Base-by-base conservation (phyloP, 1,140 invertebrate species). In the Bombus superbus region DNA sequence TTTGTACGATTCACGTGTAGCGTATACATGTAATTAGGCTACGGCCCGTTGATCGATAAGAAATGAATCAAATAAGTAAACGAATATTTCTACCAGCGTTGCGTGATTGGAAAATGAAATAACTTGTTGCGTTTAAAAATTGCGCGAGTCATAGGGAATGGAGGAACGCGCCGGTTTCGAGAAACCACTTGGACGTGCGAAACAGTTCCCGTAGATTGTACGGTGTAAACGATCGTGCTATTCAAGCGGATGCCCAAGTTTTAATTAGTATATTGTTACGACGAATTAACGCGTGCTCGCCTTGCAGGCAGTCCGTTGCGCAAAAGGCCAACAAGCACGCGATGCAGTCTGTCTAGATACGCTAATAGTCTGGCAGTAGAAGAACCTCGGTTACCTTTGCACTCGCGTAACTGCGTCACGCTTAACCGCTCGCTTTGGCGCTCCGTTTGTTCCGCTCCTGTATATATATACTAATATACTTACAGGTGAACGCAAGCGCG, bases 261-360 rank as follows among this genome's bases (percentile, higher is more conserved):
- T 44, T 69, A 79, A 79, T 79, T 68, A 42, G 73, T 66, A 15
- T 42, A 83, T 35, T 47, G 32, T 77, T 77, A 57, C 66, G 35
- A 42, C 25, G 66, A 81, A 42, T 81, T 81, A 73, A 35, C 69
- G 2, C 15, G 32, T 10, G 25, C 32, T 77, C 64, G 22, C 32
- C 2, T n/a, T 22, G 25, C 13, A 53, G 4, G 22, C 3, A 53
- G 13, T 5, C 13, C 11, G n/a, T 5, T 15, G 15, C 2, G 25
- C 25, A 13, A n/a, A 71, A 78, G n/a, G n/a, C 13, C 32, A 28
- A 28, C 25, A 64, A 32, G 15, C 11, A 22, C 42, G 38, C 38
- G n/a, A 53, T 15, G 25, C n/a, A 40, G 35, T 11, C 3, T 28
- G 47, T 68, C 44, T 1, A n/a, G 35, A 44, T 22, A 28, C n/a